Evolutionary conservation across 2,888 invertebrate species (phyloP).

Genomic region (Malthinus flaveolus): DNA sequence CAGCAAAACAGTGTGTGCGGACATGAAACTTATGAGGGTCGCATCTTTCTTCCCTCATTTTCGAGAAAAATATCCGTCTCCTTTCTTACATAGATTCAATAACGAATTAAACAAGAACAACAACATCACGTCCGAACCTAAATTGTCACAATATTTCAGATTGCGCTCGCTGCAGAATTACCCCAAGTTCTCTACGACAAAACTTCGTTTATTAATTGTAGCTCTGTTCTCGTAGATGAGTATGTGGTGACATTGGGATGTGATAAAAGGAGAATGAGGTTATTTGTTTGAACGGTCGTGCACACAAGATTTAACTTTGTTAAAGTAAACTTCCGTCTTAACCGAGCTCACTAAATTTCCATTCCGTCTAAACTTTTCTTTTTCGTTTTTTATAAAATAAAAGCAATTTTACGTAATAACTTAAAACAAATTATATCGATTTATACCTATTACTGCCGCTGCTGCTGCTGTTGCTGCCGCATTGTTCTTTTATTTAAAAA

Average conservation of each 20-base stretch:
- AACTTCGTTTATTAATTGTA: constrained; percentile 51
- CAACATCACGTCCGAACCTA: constrained; percentile 26
- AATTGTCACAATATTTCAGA: constrained; percentile 47
- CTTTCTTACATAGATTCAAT: constrained; percentile 12
- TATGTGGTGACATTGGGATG: constrained; percentile 34
- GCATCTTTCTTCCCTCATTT: constrained; percentile 28
- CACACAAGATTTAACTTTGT: constrained; percentile 16
- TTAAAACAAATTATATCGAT: neutral
- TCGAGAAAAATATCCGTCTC: constrained; percentile 24
- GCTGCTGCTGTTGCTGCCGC: neutral
- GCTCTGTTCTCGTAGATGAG: constrained; percentile 43
- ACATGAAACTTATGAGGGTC: constrained; percentile 35
- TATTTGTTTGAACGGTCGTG: constrained; percentile 24
- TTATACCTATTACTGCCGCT: no score
- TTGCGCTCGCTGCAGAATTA: constrained; percentile 45
- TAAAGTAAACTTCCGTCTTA: constrained; percentile 6
- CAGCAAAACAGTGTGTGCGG: constrained; percentile 37
- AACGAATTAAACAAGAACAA: constrained; percentile 19
- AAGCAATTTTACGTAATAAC: neutral
- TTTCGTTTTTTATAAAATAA: neutral
- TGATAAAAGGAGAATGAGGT: constrained; percentile 28
- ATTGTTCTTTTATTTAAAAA: neutral
- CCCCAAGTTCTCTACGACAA: constrained; percentile 44
- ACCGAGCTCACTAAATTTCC: no score
- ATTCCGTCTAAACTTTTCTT: no score